phyloP scores from a whole-genome alignment of 2,888 invertebrate species.

The Toxonevra muliebris region DNA sequence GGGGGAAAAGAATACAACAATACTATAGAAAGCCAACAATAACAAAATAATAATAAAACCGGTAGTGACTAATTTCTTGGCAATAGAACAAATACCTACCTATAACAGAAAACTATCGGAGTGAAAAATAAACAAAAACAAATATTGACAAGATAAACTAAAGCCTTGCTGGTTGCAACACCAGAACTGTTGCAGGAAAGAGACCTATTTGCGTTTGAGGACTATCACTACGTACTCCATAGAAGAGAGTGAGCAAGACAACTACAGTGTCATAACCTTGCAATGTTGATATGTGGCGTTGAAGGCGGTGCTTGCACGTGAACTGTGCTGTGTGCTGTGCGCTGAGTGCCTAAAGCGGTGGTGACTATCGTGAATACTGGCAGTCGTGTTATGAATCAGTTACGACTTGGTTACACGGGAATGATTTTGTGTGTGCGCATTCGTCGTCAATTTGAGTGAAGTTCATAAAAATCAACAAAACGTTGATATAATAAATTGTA shows the following conservation, averaged over 20 bases:
- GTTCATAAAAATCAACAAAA: no score
- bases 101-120: not conserved
- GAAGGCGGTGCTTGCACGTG: slow-evolving; percentile 44
- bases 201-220: not conserved
- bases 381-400: slow-evolving; percentile 53
- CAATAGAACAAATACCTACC: slow-evolving; percentile 1
- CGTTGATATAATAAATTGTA: no score
- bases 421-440: slow-evolving; percentile 42
- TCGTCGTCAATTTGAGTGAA: not conserved
- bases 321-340: not conserved
- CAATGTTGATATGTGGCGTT: slow-evolving; percentile 4
- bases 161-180: slow-evolving; percentile 7
- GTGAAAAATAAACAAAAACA: slow-evolving; percentile 18
- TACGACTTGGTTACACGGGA: slow-evolving; percentile 56
- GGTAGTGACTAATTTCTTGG: slow-evolving; percentile 50
- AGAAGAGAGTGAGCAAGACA: slow-evolving; percentile 38
- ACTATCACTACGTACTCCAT: not conserved
- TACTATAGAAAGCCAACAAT: slow-evolving; percentile 25
- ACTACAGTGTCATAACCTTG: slow-evolving; percentile 1
- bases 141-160: slow-evolving; percentile 19
- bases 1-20: slow-evolving; percentile 18
- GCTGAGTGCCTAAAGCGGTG: slow-evolving; percentile 18
- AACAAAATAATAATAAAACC: slow-evolving; percentile 38
- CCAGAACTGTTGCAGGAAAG: not conserved
- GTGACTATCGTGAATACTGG: slow-evolving; percentile 41